Evolutionary conservation across 2,888 invertebrate genomes (phyloP), one percentile per base, ranked within the genome.

Genomic region (Morpho helenor): DNA sequence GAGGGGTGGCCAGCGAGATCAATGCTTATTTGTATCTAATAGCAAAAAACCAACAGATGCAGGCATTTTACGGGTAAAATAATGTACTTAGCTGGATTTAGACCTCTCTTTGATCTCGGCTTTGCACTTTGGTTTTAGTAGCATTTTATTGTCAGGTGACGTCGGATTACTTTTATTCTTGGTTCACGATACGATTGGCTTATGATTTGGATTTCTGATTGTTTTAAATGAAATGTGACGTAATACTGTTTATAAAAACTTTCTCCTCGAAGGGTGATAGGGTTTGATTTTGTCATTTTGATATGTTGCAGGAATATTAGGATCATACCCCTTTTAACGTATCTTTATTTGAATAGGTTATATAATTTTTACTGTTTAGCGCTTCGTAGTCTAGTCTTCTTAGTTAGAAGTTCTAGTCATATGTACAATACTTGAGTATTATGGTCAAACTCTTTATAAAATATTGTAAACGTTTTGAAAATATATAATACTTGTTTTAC

Each of bases 61-160:
- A 88, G 77, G 74, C 84, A 87, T 89, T 90, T 89, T 87, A 90
- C 87, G 87, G 88, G 82, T 87, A 84, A 87, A 84, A 86, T 89
- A 88, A 88, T 82, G 83, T 86, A 80, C 87, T 89, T 88, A 88
- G 82, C 71, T 71, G 84, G 86, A 86, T 86, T 87, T 87, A 77
- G 80, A 78, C 73, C 77, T 73, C 73, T 73, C 87, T 88, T 89
- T 89, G 88, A 90, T 87, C 83, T 84, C 74, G 69, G 73, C 69
- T 71, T 65, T 74, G 74, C 76, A 73, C 73, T 72, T 64, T 62
- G 63, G 64, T 66, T 66, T 65, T 62, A 59, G 62, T 63, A 64
- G 65, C 62, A 63, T 70, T 71, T 71, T 72, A 72, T 71, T 68
- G 71, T 73, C 73, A 72, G 70, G 72, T 71, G 70, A 71, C 66